Evolutionary conservation across 2,888 invertebrate genomes (phyloP).

Genomic region (Hymenopus coronatus): DNA sequence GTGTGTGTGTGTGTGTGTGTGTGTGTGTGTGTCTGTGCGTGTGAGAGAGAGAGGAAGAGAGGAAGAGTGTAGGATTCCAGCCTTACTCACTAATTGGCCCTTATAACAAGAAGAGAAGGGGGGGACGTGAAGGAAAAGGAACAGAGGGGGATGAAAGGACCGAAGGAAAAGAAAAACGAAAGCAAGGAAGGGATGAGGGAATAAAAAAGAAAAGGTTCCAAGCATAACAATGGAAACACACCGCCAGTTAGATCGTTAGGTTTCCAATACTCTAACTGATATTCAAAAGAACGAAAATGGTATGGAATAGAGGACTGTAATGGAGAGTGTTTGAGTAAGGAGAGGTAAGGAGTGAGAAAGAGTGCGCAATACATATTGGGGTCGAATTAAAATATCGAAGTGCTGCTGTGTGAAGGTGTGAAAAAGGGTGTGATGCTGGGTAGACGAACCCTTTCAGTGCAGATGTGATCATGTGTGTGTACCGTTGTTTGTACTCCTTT

Average conservation of each 20-base stretch:
- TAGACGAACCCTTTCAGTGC: not conserved
- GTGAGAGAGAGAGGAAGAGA: too few relatives aligned
- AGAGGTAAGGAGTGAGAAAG: not conserved
- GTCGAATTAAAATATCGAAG: not conserved
- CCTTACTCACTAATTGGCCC: slow-evolving; percentile 27
- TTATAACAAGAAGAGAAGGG: slow-evolving; percentile 16
- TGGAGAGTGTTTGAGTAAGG: not conserved
- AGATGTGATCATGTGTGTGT: not conserved
- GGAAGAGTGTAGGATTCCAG: not conserved
- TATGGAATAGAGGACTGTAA: not conserved
- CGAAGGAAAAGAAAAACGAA: slow-evolving; percentile 4
- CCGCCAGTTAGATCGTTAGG: slow-evolving; percentile 17
- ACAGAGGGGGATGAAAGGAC: slow-evolving; percentile 15
- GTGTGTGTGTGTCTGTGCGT: not conserved
- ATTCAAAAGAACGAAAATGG: not conserved
- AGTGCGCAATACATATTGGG: not conserved
- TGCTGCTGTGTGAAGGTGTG: not conserved
- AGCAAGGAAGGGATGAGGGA: not conserved
- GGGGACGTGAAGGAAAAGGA: not conserved
- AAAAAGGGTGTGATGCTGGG: not conserved
- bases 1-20: not conserved
- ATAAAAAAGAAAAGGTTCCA: not conserved
- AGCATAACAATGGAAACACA: slow-evolving; percentile 14
- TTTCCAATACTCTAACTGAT: not conserved
- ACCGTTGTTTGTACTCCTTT: not conserved